These are phyloP conservation scores for Colistium nudipinnis DNA, from an alignment of 2,113 vertebrate genomes.

Conservation along the genomic window DNA sequence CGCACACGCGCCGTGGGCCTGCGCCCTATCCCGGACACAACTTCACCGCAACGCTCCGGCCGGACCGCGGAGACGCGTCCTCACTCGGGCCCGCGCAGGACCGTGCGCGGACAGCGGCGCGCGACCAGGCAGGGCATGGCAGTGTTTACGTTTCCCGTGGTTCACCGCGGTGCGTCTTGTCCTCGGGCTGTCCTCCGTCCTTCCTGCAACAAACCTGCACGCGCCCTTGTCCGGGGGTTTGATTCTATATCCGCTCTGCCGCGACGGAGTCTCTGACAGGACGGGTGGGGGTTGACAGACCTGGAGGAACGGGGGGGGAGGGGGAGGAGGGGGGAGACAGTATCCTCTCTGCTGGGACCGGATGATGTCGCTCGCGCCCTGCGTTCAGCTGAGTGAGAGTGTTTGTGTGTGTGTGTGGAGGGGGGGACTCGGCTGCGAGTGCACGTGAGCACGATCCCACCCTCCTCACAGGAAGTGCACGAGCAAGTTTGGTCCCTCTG, in stretches of 20 bases:
- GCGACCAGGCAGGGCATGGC: conserved; percentile 66
- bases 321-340: conserved; percentile 6
- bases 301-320: background rate
- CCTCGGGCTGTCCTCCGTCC: conserved; percentile 24
- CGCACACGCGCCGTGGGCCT: conserved; percentile 42
- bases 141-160: conserved; percentile 71
- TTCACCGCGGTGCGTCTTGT: background rate
- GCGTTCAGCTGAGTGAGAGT: conserved; percentile 21
- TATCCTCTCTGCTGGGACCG: conserved; percentile 40
- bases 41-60: conserved; percentile 51
- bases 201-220: too few relatives aligned
- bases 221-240: too few relatives aligned
- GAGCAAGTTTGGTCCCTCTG: too few relatives aligned
- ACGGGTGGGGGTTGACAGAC: conserved; percentile 16
- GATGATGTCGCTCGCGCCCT: conserved; percentile 52
- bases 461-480: background rate
- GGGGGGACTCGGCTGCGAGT: conserved; percentile 51
- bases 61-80: background rate
- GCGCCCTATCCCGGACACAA: conserved; percentile 66
- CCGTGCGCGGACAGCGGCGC: conserved; percentile 24
- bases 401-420: too few relatives aligned
- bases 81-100: background rate
- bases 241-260: conserved; percentile 21
- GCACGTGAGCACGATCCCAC: conserved; percentile 8
- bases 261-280: background rate